phyloP scores from a whole-genome alignment of 2,113 vertebrate genomes.

The Chloebia gouldiae region DNA sequence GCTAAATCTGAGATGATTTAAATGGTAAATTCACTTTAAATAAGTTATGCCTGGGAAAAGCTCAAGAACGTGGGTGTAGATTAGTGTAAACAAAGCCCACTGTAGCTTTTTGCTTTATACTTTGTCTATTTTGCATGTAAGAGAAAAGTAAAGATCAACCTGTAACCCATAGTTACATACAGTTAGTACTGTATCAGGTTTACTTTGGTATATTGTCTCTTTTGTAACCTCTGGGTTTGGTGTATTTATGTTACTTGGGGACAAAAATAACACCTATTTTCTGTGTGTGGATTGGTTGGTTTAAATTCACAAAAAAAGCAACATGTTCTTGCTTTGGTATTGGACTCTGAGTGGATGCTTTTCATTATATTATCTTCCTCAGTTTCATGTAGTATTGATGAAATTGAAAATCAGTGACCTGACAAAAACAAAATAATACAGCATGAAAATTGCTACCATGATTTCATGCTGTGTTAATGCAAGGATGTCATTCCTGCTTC shows the following conservation, averaged over 20 bases:
- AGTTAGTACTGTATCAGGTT: not conserved
- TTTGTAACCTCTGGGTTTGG: not conserved
- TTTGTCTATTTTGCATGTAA: not conserved
- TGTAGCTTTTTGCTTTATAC: not conserved
- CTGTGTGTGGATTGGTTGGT: not conserved
- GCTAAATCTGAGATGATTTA: not conserved
- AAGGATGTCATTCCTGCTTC: slow-evolving; percentile 50
- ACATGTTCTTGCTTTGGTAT: not conserved
- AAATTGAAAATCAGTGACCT: slow-evolving; percentile 71
- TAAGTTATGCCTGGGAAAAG: not conserved
- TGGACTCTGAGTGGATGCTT: not conserved
- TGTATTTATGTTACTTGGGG: not conserved
- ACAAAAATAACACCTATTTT: not conserved
- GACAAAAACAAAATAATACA: slow-evolving; percentile 67
- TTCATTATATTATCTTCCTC: slow-evolving; percentile 55
- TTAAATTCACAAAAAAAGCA: not conserved
- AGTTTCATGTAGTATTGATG: slow-evolving; percentile 59
- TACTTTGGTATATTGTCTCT: not conserved
- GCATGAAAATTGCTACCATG: slow-evolving; percentile 65
- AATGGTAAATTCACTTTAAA: not conserved
- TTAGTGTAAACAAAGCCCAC: not conserved
- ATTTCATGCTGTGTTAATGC: slow-evolving; percentile 71
- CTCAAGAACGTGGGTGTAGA: not conserved
- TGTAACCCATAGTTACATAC: not conserved
- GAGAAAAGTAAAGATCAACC: not conserved